phyloP scores from a whole-genome alignment of 2,888 invertebrate genomes.

The Diaperis boleti region DNA sequence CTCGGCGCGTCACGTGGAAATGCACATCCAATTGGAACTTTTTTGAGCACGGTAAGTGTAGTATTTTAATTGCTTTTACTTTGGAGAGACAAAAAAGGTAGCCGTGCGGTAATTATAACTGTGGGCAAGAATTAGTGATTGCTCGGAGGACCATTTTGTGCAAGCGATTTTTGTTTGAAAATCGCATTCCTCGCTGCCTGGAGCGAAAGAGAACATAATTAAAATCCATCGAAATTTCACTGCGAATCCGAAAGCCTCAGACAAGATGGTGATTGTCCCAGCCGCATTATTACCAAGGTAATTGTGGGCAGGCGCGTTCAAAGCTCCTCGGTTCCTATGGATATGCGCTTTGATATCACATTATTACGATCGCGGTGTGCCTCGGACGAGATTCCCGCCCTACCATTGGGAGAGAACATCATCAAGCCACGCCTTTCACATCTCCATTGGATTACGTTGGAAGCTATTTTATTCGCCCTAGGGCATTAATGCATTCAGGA shows the following conservation, averaged over 20 bases:
- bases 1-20: constrained; percentile 38
- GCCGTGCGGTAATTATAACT: too few relatives aligned
- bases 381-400: constrained; percentile 52
- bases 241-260: constrained; percentile 9
- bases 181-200: too few relatives aligned
- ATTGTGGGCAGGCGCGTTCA: constrained; percentile 44
- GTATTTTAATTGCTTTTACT: too few relatives aligned
- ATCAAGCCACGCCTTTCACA: constrained; percentile 57
- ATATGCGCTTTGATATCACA: constrained; percentile 59
- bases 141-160: too few relatives aligned
- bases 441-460: constrained; percentile 55
- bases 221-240: neutral
- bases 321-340: constrained; percentile 28
- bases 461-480: constrained; percentile 24
- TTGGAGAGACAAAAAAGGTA: too few relatives aligned
- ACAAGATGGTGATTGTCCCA: constrained; percentile 34
- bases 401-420: constrained; percentile 57
- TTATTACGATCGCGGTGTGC: constrained; percentile 60
- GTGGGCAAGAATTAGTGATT: too few relatives aligned
- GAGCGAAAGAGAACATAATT: too few relatives aligned
- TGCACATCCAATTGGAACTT: constrained; percentile 11
- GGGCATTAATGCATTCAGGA: neutral
- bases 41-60: too few relatives aligned
- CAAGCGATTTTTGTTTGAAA: too few relatives aligned
- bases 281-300: constrained; percentile 28